phyloP scores from a whole-genome alignment of 1,140 invertebrate genomes.

The Coboldia fuscipes region DNA sequence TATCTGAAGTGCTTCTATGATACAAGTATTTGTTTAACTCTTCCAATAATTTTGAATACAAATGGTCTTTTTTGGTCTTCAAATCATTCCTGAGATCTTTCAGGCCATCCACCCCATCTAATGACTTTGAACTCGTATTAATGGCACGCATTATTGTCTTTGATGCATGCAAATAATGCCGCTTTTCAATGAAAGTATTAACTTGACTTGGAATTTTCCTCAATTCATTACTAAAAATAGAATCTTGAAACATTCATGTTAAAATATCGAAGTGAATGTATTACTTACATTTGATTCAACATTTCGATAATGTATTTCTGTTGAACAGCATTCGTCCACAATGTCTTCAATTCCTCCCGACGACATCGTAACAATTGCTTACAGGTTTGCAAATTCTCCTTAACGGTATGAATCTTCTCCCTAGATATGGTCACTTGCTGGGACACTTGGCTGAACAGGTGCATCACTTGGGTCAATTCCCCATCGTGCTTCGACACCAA shows the following conservation, averaged over 20 bases:
- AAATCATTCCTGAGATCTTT: conserved; percentile 53
- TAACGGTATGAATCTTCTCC: conserved; percentile 61
- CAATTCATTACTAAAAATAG: conserved; percentile 41
- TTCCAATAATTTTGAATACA: conserved; percentile 45
- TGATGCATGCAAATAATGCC: conserved; percentile 73
- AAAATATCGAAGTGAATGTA: conserved; percentile 5
- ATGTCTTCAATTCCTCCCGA: conserved; percentile 76
- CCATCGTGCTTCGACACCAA: conserved; percentile 72
- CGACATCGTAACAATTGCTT: conserved; percentile 77
- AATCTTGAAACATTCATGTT: neutral
- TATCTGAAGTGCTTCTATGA: conserved; percentile 34
- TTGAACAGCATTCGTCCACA: conserved; percentile 83
- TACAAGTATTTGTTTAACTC: conserved; percentile 58
- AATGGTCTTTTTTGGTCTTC: conserved; percentile 44
- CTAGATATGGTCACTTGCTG: conserved; percentile 32
- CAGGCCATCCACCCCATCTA: conserved; percentile 62
- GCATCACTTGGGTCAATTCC: conserved; percentile 59
- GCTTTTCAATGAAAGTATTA: conserved; percentile 41
- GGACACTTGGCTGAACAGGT: conserved; percentile 20
- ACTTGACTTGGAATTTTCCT: conserved; percentile 57
- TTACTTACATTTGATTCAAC: conserved; percentile 66
- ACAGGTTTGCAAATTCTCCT: conserved; percentile 75
- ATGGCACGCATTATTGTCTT: conserved; percentile 50
- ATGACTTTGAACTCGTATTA: conserved; percentile 39
- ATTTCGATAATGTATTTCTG: conserved; percentile 76